phyloP scores from a whole-genome alignment of 2,797 vertebrate genomes.

The Fistularia commersonii region DNA sequence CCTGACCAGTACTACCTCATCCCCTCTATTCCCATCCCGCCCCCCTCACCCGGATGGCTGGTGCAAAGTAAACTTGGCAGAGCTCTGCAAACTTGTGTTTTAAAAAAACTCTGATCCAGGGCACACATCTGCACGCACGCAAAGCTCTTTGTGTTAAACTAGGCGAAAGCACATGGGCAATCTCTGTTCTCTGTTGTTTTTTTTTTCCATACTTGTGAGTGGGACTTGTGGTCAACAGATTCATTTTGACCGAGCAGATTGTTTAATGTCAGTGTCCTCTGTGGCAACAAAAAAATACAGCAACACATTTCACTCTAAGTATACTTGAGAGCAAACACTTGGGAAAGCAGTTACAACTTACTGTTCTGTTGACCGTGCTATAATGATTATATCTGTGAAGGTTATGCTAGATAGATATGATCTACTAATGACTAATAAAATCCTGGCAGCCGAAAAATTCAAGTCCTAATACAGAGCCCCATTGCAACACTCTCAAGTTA shows the following conservation, averaged over 20 bases:
- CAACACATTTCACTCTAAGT: constrained; percentile 32
- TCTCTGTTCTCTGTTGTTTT: constrained; percentile 21
- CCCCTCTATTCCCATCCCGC: constrained; percentile 38
- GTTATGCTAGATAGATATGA: constrained; percentile 70
- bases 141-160: constrained; percentile 71
- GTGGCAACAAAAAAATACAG: constrained; percentile 36
- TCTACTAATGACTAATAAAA: constrained; percentile 75
- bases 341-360: constrained; percentile 54
- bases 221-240: constrained; percentile 10
- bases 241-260: constrained; percentile 49
- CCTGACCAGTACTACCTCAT: constrained; percentile 68
- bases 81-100: constrained; percentile 76
- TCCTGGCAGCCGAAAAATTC: constrained; percentile 61
- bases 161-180: constrained; percentile 58
- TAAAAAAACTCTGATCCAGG: constrained; percentile 35
- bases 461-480: constrained; percentile 58
- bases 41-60: constrained; percentile 58
- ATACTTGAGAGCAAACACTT: constrained; percentile 31
- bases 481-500: constrained; percentile 54
- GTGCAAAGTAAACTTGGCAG: constrained; percentile 84
- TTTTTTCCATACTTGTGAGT: constrained; percentile 31
- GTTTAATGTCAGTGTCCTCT: constrained; percentile 48
- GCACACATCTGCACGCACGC: constrained; percentile 25
- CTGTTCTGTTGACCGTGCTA: constrained; percentile 67
- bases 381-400: constrained; percentile 71